A percentile compares a stretch with the other conserved stretches of the same genome.
Evolutionary conservation across 2,888 invertebrate species (phyloP).

Genomic region (Sussaba pulchella): DNA sequence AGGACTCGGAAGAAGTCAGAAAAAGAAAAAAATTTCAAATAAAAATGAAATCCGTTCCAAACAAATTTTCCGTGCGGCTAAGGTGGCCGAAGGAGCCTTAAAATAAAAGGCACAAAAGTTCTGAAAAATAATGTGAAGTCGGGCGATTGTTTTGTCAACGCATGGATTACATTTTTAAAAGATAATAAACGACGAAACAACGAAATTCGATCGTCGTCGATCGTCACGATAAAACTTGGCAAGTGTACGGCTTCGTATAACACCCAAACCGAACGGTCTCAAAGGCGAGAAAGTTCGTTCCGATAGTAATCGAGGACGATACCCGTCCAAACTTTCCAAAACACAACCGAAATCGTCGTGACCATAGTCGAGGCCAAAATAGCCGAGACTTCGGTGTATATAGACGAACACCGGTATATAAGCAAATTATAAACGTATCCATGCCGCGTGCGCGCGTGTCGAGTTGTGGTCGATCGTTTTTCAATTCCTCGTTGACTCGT

Average conservation of each 20-base stretch:
- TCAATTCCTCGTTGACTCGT: slow-evolving; percentile 1
- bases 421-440: neutral
- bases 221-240: slow-evolving; percentile 20
- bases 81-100: slow-evolving; percentile 17
- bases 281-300: slow-evolving; percentile 72
- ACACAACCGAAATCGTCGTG: slow-evolving; percentile 68
- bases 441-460: slow-evolving; percentile 7
- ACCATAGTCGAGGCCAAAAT: slow-evolving; percentile 17
- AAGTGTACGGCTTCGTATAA: slow-evolving; percentile 30
- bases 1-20: neutral
- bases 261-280: slow-evolving; percentile 38
- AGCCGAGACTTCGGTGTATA: neutral
- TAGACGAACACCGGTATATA: slow-evolving; percentile 11
- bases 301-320: slow-evolving; percentile 56
- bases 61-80: slow-evolving; percentile 9
- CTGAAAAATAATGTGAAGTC: neutral
- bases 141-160: too few relatives aligned
- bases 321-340: slow-evolving; percentile 70
- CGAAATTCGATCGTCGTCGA: neutral
- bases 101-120: neutral
- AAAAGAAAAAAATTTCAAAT: neutral
- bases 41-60: slow-evolving; percentile 14
- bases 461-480: neutral
- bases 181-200: too few relatives aligned
- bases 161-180: neutral